Conservation (phyloP, 2,888 invertebrate species). For the Gandaritis pyraliata region DNA sequence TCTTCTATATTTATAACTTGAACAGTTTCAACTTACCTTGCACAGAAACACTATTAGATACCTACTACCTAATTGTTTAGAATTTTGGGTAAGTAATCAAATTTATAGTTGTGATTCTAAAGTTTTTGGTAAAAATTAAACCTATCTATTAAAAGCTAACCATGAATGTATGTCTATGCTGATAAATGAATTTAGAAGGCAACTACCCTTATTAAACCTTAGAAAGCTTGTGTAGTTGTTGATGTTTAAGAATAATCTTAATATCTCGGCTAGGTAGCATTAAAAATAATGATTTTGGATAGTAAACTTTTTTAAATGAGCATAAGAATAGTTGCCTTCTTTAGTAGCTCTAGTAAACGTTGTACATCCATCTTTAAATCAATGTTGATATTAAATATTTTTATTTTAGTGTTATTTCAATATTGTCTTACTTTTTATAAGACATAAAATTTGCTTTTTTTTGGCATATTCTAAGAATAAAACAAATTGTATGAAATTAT, state of each 20-base stretch:
- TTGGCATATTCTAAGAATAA: slow-evolving; percentile 49
- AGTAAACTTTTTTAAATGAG: slow-evolving; percentile 6
- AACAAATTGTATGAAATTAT: slow-evolving; percentile 49
- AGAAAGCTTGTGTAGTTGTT: neutral
- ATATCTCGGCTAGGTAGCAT: neutral
- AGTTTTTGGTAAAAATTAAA: slow-evolving; percentile 42
- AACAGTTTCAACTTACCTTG: slow-evolving; percentile 65
- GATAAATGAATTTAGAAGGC: slow-evolving; percentile 34
- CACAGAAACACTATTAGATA: slow-evolving; percentile 61
- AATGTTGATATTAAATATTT: slow-evolving; percentile 57
- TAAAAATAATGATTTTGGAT: neutral
- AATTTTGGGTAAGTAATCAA: slow-evolving; percentile 57
- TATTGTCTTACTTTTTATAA: slow-evolving; percentile 54
- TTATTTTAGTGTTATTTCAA: slow-evolving; percentile 54
- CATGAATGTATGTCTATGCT: slow-evolving; percentile 25
- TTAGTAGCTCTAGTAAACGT: slow-evolving; percentile 48
- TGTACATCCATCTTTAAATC: slow-evolving; percentile 53
- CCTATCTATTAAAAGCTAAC: slow-evolving; percentile 43
- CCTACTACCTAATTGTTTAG: slow-evolving; percentile 49
- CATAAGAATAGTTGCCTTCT: slow-evolving; percentile 40
- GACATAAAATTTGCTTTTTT: slow-evolving; percentile 52
- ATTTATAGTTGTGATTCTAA: slow-evolving; percentile 55
- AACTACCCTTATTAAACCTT: slow-evolving; percentile 32
- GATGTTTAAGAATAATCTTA: neutral
- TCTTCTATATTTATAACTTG: slow-evolving; percentile 64